A percentile compares a stretch with the other conserved stretches of the same genome.
Conservation (phyloP, 2,797 vertebrate genomes). For the Bradypus variegatus region DNA sequence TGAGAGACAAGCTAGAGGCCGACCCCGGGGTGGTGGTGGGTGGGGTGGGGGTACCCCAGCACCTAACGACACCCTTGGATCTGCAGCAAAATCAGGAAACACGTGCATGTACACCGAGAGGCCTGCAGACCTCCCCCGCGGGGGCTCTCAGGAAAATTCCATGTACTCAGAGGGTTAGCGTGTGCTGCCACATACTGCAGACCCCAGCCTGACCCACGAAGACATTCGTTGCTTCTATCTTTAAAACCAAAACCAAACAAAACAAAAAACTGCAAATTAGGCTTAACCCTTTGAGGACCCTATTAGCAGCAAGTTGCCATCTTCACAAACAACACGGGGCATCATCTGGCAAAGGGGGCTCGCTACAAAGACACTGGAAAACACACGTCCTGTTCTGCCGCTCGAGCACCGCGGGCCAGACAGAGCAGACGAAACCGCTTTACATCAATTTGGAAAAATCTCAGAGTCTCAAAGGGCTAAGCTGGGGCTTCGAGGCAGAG, state of each 20-base stretch:
- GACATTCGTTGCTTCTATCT: slow-evolving; percentile 78
- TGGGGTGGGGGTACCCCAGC: slow-evolving; percentile 37
- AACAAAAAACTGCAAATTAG: slow-evolving; percentile 65
- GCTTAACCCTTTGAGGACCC: slow-evolving; percentile 80
- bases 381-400: slow-evolving; percentile 68
- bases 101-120: slow-evolving; percentile 63
- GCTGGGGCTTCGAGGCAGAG: slow-evolving; percentile 75
- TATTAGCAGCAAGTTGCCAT: slow-evolving; percentile 75
- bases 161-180: slow-evolving; percentile 78
- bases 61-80: slow-evolving; percentile 27
- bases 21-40: not conserved
- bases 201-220: slow-evolving; percentile 74
- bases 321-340: slow-evolving; percentile 66
- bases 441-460: slow-evolving; percentile 65
- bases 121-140: slow-evolving; percentile 66
- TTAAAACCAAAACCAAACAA: slow-evolving; percentile 61
- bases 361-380: slow-evolving; percentile 70
- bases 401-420: slow-evolving; percentile 65
- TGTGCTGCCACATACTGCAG: slow-evolving; percentile 75
- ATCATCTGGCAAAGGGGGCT: slow-evolving; percentile 67
- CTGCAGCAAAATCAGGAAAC: slow-evolving; percentile 61
- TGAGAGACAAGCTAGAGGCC: slow-evolving; percentile 12
- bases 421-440: slow-evolving; percentile 70
- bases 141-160: slow-evolving; percentile 53
- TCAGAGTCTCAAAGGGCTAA: slow-evolving; percentile 80